These are phyloP conservation scores for Pachyramphus minor DNA, from an alignment of 2,113 vertebrate genomes.

Conservation along the genomic window DNA sequence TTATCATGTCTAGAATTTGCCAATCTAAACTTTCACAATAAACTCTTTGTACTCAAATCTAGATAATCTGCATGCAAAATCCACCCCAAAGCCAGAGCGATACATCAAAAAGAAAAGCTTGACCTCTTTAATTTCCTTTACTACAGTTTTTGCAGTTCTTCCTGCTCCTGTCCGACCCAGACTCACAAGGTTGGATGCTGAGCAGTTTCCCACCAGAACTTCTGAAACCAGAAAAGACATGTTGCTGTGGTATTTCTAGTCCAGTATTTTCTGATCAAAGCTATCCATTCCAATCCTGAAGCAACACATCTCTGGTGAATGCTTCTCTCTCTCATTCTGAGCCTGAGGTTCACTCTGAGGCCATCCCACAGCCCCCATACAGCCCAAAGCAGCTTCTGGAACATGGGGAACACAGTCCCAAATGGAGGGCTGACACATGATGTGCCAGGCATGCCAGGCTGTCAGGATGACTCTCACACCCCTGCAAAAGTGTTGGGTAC, in stretches of 20 bases:
- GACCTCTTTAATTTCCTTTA: background rate
- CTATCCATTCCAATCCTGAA: background rate
- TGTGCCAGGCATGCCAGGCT: background rate
- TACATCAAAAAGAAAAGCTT: background rate
- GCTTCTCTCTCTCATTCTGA: background rate
- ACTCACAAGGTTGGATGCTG: background rate
- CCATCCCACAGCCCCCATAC: background rate
- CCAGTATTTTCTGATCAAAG: background rate
- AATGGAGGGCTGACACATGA: rapidly evolving
- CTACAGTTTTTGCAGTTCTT: background rate
- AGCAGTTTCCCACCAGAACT: background rate
- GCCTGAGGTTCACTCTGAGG: background rate
- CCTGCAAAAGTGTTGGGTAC: background rate
- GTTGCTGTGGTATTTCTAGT: background rate
- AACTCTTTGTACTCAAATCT: background rate
- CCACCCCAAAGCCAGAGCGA: background rate
- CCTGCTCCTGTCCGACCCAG: background rate
- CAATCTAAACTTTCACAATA: background rate
- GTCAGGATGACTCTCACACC: background rate
- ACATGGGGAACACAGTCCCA: background rate
- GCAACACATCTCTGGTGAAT: background rate
- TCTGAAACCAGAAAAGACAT: background rate
- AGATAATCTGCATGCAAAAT: background rate
- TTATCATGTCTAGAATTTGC: background rate
- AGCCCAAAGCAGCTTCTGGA: background rate